A percentile compares a stretch with the other conserved stretches of the same genome.
Conservation (phyloP, 92 coral and sea anemone genomes). For the Palythoa grandis region DNA sequence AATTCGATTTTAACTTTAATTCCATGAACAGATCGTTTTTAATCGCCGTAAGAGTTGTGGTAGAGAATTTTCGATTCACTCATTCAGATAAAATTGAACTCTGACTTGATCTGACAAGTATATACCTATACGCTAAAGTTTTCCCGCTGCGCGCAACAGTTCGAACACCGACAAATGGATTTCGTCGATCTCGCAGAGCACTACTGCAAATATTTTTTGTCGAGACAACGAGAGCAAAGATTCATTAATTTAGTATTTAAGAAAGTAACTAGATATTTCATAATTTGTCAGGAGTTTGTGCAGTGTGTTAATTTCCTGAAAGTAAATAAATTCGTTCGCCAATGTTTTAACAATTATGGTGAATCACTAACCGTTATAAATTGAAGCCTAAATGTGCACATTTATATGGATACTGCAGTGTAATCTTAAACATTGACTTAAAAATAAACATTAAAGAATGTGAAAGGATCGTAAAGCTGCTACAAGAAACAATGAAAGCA, state of each 20-base stretch:
- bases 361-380: slow-evolving; percentile 2
- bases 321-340: slow-evolving; percentile 18
- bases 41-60: not conserved
- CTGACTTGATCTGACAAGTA: not conserved
- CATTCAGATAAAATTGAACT: no score
- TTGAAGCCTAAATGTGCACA: not conserved
- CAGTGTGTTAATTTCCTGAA: slow-evolving; percentile 6
- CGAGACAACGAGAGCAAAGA: not conserved
- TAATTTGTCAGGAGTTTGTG: not conserved
- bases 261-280: not conserved
- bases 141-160: slow-evolving; percentile 24
- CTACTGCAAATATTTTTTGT: not conserved
- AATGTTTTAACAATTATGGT: slow-evolving; percentile 14
- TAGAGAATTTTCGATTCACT: not conserved
- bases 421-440: not conserved
- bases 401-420: not conserved
- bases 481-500: slow-evolving; percentile 13
- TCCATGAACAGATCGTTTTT: not conserved
- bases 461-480: slow-evolving; percentile 24
- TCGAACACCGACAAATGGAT: not conserved
- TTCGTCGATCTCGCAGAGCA: not conserved
- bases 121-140: not conserved
- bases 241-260: not conserved
- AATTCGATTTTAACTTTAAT: slow-evolving; percentile 23
- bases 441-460: slow-evolving; percentile 13